Evolutionary conservation across 2,797 vertebrate species (phyloP).

Genomic region (Eulemur mongoz): DNA sequence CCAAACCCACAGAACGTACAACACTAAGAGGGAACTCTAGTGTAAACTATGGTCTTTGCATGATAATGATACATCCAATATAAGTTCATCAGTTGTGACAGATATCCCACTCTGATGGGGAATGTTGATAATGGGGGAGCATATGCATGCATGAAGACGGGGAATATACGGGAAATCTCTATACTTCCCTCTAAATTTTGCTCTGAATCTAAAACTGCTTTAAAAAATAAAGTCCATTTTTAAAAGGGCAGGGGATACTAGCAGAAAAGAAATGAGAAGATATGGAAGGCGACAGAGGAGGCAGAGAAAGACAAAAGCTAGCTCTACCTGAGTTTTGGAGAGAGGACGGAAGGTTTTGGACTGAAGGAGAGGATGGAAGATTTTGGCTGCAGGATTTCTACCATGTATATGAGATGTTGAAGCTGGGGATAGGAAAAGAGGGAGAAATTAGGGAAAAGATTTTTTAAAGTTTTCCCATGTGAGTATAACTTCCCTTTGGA

Average conservation of each 20-base stretch:
- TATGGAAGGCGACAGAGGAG: background rate
- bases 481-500: background rate
- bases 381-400: background rate
- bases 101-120: background rate
- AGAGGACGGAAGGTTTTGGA: background rate
- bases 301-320: background rate
- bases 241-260: background rate
- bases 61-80: background rate
- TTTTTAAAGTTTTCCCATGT: background rate
- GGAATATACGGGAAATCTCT: background rate
- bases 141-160: background rate
- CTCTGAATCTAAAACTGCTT: background rate
- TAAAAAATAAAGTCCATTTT: background rate
- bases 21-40: background rate
- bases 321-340: background rate
- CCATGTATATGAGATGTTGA: background rate
- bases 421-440: background rate
- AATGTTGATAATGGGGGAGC: background rate
- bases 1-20: background rate
- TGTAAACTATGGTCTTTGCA: background rate
- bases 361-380: background rate
- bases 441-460: background rate
- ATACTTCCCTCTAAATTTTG: background rate
- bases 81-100: background rate
- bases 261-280: background rate